Evolutionary conservation across 2,888 invertebrate genomes (phyloP).

Genomic region (Gari tellinella): DNA sequence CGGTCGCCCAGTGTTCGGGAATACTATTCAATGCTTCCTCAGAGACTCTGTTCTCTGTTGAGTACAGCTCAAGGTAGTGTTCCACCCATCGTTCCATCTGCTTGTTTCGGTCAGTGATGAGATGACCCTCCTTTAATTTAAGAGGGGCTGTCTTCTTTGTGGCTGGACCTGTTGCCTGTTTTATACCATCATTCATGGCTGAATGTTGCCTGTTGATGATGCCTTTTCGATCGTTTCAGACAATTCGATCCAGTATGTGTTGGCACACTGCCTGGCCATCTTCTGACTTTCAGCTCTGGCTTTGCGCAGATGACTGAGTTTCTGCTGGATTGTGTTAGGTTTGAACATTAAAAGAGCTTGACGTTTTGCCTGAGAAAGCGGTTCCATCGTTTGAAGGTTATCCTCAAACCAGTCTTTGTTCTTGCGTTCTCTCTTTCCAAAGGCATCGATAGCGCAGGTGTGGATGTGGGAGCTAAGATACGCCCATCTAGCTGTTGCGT

Average conservation of each 20-base stretch:
- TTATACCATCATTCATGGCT: background rate
- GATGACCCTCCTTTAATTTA: background rate
- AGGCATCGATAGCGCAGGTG: no score
- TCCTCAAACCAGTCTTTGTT: background rate
- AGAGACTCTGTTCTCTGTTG: background rate
- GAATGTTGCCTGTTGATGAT: background rate
- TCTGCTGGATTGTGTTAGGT: background rate
- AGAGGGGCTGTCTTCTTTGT: background rate
- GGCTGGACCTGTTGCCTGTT: constrained; percentile 2
- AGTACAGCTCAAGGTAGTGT: constrained; percentile 5
- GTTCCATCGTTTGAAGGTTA: background rate
- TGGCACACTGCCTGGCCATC: background rate
- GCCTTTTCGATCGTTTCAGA: background rate
- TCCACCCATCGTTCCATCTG: background rate
- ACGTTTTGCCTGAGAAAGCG: background rate
- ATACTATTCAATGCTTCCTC: background rate
- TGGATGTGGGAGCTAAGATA: no score
- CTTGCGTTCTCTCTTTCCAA: no score
- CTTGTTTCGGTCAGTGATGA: background rate
- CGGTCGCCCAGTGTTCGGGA: background rate
- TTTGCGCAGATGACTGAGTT: background rate
- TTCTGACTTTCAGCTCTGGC: background rate
- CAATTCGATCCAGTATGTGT: background rate
- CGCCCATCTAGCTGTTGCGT: no score
- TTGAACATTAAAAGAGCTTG: background rate